Percentiles rank a stretch among this genome's conserved stretches.
Conservation (phyloP, 2,888 invertebrate genomes). For the Atethmia centrago region DNA sequence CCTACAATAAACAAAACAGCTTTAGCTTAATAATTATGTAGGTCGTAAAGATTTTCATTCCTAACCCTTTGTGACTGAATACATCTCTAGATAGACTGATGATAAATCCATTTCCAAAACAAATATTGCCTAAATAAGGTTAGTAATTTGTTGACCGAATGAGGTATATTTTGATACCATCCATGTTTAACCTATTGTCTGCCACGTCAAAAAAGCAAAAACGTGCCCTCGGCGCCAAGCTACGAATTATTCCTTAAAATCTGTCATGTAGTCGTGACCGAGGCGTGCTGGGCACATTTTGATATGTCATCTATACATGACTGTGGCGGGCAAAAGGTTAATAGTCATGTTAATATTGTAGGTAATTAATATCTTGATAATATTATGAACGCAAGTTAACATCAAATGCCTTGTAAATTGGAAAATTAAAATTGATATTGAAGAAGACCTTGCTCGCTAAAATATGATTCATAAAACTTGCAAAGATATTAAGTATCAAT, state of each 20-base stretch:
- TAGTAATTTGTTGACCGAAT: background rate
- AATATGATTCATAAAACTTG: conserved; percentile 1
- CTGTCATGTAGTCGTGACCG: too few species aligned
- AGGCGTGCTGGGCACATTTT: too few species aligned
- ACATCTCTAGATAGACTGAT: background rate
- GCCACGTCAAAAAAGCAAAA: too few species aligned
- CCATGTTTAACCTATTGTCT: background rate
- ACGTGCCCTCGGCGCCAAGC: too few species aligned
- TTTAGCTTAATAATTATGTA: background rate
- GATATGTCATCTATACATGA: too few species aligned
- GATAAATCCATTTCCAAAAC: background rate
- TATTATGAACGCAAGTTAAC: background rate
- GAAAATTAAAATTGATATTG: background rate
- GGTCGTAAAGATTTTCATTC: background rate
- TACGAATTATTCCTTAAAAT: too few species aligned
- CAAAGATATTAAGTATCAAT: conserved; percentile 6
- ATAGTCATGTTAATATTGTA: background rate
- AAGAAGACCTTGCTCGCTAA: conserved; percentile 18
- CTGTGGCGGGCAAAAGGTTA: too few species aligned
- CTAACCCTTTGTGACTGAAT: background rate
- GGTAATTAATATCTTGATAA: background rate
- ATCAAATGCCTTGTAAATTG: background rate
- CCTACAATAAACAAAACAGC: background rate
- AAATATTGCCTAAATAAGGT: background rate
- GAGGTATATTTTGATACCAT: background rate